Evolutionary conservation across 2,113 vertebrate species (phyloP).

Genomic region (Coryphaenoides rupestris): DNA sequence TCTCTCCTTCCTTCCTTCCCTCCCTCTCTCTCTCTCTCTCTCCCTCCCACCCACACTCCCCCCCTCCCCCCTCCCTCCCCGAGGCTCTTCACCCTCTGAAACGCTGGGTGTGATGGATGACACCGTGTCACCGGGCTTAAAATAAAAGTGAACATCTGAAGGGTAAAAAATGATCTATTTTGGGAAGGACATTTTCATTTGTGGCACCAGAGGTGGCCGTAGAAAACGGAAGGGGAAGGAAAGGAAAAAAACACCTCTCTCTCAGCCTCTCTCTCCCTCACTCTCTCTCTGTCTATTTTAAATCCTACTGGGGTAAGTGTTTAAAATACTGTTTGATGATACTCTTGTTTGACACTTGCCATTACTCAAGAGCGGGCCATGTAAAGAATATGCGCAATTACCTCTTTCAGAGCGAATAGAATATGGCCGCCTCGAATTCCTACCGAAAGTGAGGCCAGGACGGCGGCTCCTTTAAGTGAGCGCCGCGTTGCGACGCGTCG

Average conservation of each 20-base stretch:
- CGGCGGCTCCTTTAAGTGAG: constrained; percentile 16
- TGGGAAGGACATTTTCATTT: constrained; percentile 72
- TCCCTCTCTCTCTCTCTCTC: too few species aligned
- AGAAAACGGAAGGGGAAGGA: constrained; percentile 47
- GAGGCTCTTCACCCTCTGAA: constrained; percentile 55
- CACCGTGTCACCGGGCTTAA: constrained; percentile 64
- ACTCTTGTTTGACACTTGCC: constrained; percentile 54
- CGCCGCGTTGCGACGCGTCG: constrained; percentile 17
- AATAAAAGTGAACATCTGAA: constrained; percentile 72
- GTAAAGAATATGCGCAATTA: constrained; percentile 51
- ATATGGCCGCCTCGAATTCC: constrained; percentile 30
- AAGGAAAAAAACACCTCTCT: background rate
- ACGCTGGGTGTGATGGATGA: constrained; percentile 63
- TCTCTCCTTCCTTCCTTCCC: too few species aligned
- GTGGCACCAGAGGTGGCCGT: constrained; percentile 62
- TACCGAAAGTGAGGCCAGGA: constrained; percentile 33
- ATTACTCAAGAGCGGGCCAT: constrained; percentile 55
- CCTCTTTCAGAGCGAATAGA: constrained; percentile 39
- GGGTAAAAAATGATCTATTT: constrained; percentile 71
- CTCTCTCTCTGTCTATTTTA: constrained; percentile 55
- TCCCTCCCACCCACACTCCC: too few species aligned
- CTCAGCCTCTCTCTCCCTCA: constrained; percentile 14
- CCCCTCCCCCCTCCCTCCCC: constrained; percentile 21
- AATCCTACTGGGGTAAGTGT: constrained; percentile 57
- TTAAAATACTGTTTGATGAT: constrained; percentile 57